A percentile compares a stretch with the other conserved stretches of the same genome.
Conservation (phyloP, 2,888 invertebrate species). For the Bugulina stolonifera region DNA sequence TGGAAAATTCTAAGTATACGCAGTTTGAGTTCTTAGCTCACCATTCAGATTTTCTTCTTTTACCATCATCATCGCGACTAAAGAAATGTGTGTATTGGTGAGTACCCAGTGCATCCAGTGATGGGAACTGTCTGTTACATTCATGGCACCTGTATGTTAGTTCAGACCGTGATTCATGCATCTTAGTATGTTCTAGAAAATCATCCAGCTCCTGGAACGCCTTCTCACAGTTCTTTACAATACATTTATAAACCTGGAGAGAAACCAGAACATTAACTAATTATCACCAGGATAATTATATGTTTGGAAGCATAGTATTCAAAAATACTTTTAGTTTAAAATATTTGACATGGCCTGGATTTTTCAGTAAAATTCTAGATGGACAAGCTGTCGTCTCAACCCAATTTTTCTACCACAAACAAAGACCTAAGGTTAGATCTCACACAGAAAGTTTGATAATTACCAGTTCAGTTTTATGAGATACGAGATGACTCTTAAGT, state of each 20-base stretch:
- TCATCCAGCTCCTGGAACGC: constrained; percentile 62
- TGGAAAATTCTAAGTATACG: no score
- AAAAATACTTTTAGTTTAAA: no score
- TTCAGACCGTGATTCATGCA: constrained; percentile 55
- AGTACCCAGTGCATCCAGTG: constrained; percentile 60
- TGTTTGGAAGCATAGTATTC: no score
- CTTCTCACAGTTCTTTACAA: constrained; percentile 61
- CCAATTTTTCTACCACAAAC: no score
- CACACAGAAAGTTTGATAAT: no score
- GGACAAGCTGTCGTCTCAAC: no score
- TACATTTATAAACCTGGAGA: constrained; percentile 60
- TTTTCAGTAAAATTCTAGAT: no score
- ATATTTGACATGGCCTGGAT: no score
- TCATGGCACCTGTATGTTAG: constrained; percentile 62
- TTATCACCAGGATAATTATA: neutral
- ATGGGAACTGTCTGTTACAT: constrained; percentile 59
- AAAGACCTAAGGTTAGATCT: no score
- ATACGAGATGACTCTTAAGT: constrained; percentile 56
- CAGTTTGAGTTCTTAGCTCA: neutral
- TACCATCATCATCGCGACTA: neutral
- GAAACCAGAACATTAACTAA: neutral
- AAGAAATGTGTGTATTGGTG: constrained; percentile 61
- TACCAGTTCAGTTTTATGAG: constrained; percentile 57
- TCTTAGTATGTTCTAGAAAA: constrained; percentile 61
- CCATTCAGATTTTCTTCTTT: neutral